These are phyloP conservation scores for Elmis aenea DNA, from an alignment of 2,888 invertebrate species.

Conservation along the genomic window DNA sequence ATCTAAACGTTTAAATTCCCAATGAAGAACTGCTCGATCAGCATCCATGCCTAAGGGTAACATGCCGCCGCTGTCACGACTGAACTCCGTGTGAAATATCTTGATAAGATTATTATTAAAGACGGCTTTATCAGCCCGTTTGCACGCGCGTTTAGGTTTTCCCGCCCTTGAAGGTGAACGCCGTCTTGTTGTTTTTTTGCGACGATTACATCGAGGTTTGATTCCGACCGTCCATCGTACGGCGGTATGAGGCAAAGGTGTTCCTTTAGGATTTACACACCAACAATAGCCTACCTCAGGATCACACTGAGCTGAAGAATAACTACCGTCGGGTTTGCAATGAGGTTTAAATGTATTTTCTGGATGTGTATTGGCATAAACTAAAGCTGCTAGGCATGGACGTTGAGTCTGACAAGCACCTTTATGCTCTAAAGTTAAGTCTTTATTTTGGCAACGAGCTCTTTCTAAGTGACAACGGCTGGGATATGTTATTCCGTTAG, in stretches of 20 bases:
- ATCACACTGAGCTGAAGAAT: conserved; percentile 81
- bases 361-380: conserved; percentile 23
- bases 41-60: conserved; percentile 28
- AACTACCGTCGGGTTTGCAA: conserved; percentile 79
- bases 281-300: conserved; percentile 73
- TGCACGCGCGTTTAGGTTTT: conserved; percentile 52
- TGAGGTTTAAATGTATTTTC: conserved; percentile 59
- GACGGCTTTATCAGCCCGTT: conserved; percentile 65
- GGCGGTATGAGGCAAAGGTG: conserved; percentile 75
- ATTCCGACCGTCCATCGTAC: conserved; percentile 55
- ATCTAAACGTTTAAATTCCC: conserved; percentile 88
- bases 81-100: conserved; percentile 77
- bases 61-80: conserved; percentile 44
- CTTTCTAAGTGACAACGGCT: conserved; percentile 73
- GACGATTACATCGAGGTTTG: conserved; percentile 62
- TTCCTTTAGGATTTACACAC: conserved; percentile 81
- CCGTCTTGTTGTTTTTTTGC: conserved; percentile 44
- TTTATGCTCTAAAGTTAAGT: conserved; percentile 65
- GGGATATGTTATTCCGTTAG: conserved; percentile 77
- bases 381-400: conserved; percentile 32
- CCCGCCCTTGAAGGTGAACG: conserved; percentile 50
- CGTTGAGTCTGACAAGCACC: conserved; percentile 69
- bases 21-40: conserved; percentile 64
- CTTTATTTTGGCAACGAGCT: conserved; percentile 71
- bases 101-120: conserved; percentile 83